phyloP scores from a whole-genome alignment of 2,888 invertebrate species.

The Argyra leucocephala region DNA sequence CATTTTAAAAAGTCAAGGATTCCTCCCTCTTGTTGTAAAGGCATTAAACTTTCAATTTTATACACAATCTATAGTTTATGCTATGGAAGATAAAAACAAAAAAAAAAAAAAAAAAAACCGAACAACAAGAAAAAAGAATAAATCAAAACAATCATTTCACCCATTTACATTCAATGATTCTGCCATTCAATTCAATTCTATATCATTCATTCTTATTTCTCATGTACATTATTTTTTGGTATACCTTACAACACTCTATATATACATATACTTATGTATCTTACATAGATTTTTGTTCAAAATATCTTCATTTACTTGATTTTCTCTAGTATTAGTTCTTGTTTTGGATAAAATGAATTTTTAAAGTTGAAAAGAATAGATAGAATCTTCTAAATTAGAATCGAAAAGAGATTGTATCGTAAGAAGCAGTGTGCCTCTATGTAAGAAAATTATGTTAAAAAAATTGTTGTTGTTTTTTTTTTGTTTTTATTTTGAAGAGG shows the following conservation, averaged over 20 bases:
- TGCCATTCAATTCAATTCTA: neutral
- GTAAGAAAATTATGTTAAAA: neutral
- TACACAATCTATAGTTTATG: neutral
- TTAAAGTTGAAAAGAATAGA: no score
- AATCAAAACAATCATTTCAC: constrained; percentile 3
- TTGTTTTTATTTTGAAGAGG: neutral
- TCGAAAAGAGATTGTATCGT: no score
- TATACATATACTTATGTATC: no score
- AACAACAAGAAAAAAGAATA: neutral
- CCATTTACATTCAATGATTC: constrained; percentile 1
- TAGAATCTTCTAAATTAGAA: no score
- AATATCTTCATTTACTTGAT: no score
- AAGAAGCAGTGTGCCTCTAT: neutral
- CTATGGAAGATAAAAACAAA: no score
- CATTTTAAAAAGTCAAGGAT: neutral
- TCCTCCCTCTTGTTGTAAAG: neutral
- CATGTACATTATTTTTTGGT: no score
- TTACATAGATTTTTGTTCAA: no score
- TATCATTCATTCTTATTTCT: neutral
- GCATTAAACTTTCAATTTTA: neutral
- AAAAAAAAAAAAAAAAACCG: no score
- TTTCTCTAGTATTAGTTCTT: no score
- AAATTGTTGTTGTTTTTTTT: neutral
- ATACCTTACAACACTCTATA: no score
- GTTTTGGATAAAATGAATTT: no score